phyloP scores from a whole-genome alignment of 2,797 vertebrate genomes.

The Chrysocyon brachyurus region DNA sequence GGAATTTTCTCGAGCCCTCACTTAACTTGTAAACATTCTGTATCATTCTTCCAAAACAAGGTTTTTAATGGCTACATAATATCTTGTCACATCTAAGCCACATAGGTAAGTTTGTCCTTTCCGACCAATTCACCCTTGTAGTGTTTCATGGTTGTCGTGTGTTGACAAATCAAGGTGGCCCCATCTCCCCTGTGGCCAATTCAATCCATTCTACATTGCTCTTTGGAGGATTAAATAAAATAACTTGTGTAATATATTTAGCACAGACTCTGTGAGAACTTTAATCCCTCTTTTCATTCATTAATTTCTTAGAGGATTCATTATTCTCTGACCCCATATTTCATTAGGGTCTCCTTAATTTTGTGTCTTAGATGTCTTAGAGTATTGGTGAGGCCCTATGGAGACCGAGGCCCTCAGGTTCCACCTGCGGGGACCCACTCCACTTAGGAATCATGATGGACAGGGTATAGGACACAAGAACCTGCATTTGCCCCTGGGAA shows the following conservation, averaged over 20 bases:
- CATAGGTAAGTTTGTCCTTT: not conserved
- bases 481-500: not conserved
- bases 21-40: not conserved
- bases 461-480: fast-evolving
- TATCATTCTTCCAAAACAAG: not conserved
- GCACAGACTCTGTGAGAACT: not conserved
- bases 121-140: not conserved
- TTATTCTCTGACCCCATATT: not conserved
- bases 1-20: not conserved
- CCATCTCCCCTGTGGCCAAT: no score
- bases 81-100: not conserved
- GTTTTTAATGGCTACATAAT: not conserved
- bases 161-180: not conserved
- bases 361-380: not conserved
- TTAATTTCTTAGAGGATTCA: not conserved
- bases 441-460: not conserved
- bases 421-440: fast-evolving
- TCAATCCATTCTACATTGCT: not conserved
- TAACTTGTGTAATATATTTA: not conserved
- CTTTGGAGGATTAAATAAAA: not conserved
- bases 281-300: not conserved
- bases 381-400: not conserved
- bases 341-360: not conserved
- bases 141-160: not conserved
- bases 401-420: not conserved